These are phyloP conservation scores for Calliphora vicina DNA, from an alignment of 1,140 invertebrate species.

Conservation along the genomic window DNA sequence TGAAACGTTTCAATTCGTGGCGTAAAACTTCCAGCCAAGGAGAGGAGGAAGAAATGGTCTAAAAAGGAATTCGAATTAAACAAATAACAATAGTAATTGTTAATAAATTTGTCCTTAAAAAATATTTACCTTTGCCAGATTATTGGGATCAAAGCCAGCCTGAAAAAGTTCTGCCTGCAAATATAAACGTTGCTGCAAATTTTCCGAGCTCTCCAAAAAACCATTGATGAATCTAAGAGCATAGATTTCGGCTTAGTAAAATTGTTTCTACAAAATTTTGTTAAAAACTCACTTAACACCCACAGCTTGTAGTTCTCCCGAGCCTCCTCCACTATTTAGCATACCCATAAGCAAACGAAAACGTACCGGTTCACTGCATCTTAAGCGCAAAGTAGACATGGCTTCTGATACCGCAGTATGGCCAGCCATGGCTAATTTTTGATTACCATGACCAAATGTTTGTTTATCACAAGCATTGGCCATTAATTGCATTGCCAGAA, in stretches of 20 bases:
- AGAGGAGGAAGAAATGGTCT: constrained; percentile 66
- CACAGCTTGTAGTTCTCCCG: constrained; percentile 77
- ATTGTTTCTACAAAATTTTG: background rate
- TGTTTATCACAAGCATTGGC: constrained; percentile 78
- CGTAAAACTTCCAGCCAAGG: constrained; percentile 67
- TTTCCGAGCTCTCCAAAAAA: constrained; percentile 78
- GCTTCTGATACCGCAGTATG: constrained; percentile 88
- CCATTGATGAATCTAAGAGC: constrained; percentile 77
- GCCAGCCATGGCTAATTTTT: constrained; percentile 65
- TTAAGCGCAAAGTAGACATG: constrained; percentile 83
- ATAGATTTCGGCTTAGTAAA: background rate
- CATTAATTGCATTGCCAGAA: constrained; percentile 70
- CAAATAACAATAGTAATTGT: too few species aligned
- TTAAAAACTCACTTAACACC: constrained; percentile 70
- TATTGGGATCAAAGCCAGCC: constrained; percentile 78
- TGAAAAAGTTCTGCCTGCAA: constrained; percentile 89
- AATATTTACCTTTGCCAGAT: constrained; percentile 74
- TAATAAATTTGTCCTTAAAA: too few species aligned
- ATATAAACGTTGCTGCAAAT: constrained; percentile 80
- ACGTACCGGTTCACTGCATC: constrained; percentile 90
- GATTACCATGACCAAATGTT: constrained; percentile 60
- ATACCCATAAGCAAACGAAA: constrained; percentile 91
- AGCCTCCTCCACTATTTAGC: constrained; percentile 75
- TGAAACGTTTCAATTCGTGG: constrained; percentile 75
- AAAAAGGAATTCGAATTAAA: constrained; percentile 38